Evolutionary conservation across 2,797 vertebrate genomes (phyloP), one percentile per base, ranked within the genome.

Genomic region (Loriculus beryllinus): DNA sequence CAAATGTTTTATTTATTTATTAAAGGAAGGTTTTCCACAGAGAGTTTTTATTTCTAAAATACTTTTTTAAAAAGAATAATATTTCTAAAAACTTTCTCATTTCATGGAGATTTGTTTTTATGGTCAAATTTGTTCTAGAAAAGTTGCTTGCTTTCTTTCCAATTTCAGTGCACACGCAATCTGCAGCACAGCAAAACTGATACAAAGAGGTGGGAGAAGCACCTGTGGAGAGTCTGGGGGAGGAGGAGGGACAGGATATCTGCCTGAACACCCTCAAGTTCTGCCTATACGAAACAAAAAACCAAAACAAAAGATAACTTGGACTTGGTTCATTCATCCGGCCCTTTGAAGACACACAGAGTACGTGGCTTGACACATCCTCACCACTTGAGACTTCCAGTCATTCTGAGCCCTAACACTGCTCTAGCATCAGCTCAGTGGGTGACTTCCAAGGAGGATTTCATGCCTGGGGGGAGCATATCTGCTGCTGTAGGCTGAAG

Each of bases 391-490:
- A 70, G 51, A 6, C 25, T 59, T 8, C 6, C 47, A 79, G 43
- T 59, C 47, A 4, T 18, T n/a, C 43, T 10, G 31, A 45, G 14
- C 54, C 43, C 51, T 6, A 10, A 17, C 0, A 0, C 56, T 57
- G 54, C 39, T 26, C 2, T 7, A 23, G 29, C 35, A 1, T 31
- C 7, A 35, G 35, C 39, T 63, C 12, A 0, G 15, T 2, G 16
- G 47, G 23, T 69, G 42, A 3, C 10, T 45, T 23, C 57, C 5
- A 2, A 18, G 47, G n/a, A 47, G 40, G 23, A 10, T 57, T 39
- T 65, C 1, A 0, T 9, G 28, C n/a, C 45, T 33, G 72, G 45
- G 1, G 1, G 3, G 28, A 19, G 26, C 54, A 6, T 0, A 0
- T 9, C 33, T 75, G 45, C 65, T 5, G 12, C 57, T 52, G 45